phyloP scores from a whole-genome alignment of 2,113 vertebrate species.

The Vulpes vulpes region DNA sequence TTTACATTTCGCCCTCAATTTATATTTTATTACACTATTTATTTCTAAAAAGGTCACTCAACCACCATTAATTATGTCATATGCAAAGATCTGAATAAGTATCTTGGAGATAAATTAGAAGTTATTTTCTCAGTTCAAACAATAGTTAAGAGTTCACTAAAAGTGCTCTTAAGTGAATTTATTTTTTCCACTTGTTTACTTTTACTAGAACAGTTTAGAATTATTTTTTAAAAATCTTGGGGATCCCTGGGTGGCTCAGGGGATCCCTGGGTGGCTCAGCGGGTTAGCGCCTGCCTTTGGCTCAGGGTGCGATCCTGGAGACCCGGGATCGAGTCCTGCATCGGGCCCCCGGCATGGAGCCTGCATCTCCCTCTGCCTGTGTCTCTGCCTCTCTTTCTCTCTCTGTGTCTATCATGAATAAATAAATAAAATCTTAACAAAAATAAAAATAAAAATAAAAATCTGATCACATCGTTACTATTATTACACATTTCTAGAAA shows the following conservation, averaged over 20 bases:
- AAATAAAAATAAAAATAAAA: background rate
- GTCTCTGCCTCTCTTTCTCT: too few species aligned
- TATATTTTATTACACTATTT: background rate
- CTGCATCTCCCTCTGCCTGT: too few species aligned
- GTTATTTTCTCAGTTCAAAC: background rate
- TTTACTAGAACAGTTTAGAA: background rate
- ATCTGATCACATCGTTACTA: background rate
- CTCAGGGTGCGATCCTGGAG: too few species aligned
- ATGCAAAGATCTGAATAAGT: background rate
- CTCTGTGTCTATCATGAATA: too few species aligned
- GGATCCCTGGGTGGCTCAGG: too few species aligned
- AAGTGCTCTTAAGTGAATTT: background rate
- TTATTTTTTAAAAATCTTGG: background rate
- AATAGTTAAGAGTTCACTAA: background rate
- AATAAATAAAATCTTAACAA: too few species aligned
- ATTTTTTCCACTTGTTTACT: background rate
- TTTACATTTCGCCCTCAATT: background rate
- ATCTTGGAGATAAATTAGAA: slow-evolving; percentile 9
- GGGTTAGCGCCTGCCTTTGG: too few species aligned
- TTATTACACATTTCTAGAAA: background rate
- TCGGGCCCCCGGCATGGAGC: too few species aligned
- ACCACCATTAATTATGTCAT: slow-evolving; percentile 26
- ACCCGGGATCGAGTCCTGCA: too few species aligned
- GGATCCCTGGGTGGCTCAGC: too few species aligned
- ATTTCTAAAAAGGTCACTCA: slow-evolving; percentile 26